Base-by-base conservation (phyloP, 2,888 invertebrate species). In the Lymantria monacha region DNA sequence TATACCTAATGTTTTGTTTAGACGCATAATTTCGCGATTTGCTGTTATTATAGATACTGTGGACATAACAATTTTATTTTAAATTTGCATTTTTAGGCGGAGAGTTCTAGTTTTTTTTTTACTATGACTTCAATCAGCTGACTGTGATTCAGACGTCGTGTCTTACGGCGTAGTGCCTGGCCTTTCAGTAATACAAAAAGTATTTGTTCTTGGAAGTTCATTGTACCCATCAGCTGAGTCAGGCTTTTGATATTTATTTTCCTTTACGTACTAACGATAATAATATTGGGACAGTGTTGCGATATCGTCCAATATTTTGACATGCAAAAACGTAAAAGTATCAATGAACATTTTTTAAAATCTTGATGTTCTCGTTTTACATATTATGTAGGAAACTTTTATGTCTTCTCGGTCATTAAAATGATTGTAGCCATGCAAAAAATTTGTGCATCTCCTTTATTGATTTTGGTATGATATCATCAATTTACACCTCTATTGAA, bases 221-320 rank as follows among this genome's bases (percentile, higher is more conserved):
- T 79, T 80, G 87, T 73, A 80, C 87, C 78, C 72, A 82, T 82
- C 82, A 86, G 80, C 82, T 87, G 87, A 87, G 81, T 88, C 87
- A 86, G 84, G 65, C 57, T 70, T 72, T 69, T 56, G 12, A 36
- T 66, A 67, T 69, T 73, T 75, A 71, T 74, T 72, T 68, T 61
- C 70, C 65, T 67, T 70, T 66, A 62, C 69, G 65, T 72, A 46
- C 55, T 58, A 70, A 68, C 61, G 70, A 61, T 75, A 69, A 75
- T 74, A 70, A 72, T 73, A 72, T 66, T 58, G 61, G 62, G 66
- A 86, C 86, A 83, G 68, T 74, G 80, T 86, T 85, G 79, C 76
- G 58, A 76, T 77, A 73, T 64, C 72, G 63, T 63, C 59, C 63
- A 61, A 72, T 79, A 78, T 78, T 83, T 78, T 74, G 70, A 66